Base-by-base conservation (phyloP, 2,113 vertebrate genomes). In the Nymphicus hollandicus region DNA sequence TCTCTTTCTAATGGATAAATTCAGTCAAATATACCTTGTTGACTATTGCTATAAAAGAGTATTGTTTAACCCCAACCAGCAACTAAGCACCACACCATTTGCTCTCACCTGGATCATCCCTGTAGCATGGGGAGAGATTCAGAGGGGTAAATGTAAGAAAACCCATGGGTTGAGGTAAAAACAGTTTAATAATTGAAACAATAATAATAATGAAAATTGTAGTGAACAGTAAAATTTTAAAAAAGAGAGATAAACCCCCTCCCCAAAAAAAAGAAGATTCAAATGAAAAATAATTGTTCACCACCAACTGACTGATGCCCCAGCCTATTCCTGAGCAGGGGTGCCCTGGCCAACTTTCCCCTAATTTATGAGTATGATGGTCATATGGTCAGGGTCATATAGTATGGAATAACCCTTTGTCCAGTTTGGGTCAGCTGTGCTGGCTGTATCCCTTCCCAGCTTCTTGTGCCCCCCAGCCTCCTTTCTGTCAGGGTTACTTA, bases 251-350 rank as follows among this genome's bases (percentile, higher is more conserved):
- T n/a, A 66, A 66, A 47, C 9, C n/a, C 9, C 7, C 20, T 1
- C 19, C 12, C 17, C 52, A 60, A 41, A 41, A 25, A 46, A 28
- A 29, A 61, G 8, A 20, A 17, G 28, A n/a, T 66, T 33, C 16
- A 60, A 73, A 66, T 66, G 37, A 80, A 80, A 53, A 86, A 17
- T 6, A 70, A 19, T 78, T 23, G 25, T 28, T 65, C 33, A 18
- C 37, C 49, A 46, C 23, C 19, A 65, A 25, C 7, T 29, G 10
- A 50, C 33, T 0, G 0, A 22, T 52, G 50, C 19, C 28, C 24
- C 33, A 58, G 19, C 28, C 7, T 33, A 11, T 19, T 25, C 27
- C 39, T 60, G 56, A 24, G 28, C 49, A 53, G 28, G 8, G 11
- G 7, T 50, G 33, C 20, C 28, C 10, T 5, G 20, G 29, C 6